These are phyloP conservation scores for Henicopernis longicauda DNA, from an alignment of 2,113 vertebrate species.

Conservation along the genomic window DNA sequence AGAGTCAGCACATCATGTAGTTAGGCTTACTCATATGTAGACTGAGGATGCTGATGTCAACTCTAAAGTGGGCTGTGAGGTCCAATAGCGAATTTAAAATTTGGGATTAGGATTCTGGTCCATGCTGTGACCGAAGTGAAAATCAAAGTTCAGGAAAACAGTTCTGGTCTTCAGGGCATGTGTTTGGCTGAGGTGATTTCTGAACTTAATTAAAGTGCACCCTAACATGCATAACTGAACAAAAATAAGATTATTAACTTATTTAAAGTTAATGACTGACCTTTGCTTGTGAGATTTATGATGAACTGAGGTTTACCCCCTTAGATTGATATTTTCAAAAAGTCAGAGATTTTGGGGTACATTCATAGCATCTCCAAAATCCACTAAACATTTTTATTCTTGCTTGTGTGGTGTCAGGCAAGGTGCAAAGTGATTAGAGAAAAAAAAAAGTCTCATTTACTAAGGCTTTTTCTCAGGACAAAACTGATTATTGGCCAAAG, in stretches of 20 bases:
- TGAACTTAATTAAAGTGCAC: not conserved
- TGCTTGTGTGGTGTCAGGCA: not conserved
- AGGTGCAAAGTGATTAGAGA: not conserved
- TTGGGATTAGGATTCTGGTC: not conserved
- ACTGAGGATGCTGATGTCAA: not conserved
- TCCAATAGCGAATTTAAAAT: not conserved
- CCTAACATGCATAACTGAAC: not conserved
- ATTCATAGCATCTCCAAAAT: not conserved
- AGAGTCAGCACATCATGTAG: not conserved
- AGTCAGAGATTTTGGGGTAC: not conserved
- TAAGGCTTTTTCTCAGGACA: not conserved
- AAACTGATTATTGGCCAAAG: not conserved
- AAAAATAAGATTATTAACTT: not conserved
- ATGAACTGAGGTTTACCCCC: not conserved
- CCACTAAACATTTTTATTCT: not conserved
- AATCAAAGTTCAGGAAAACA: not conserved
- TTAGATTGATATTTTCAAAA: not conserved
- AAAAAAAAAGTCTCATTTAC: not conserved
- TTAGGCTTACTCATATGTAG: not conserved
- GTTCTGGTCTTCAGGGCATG: not conserved
- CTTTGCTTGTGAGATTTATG: not conserved
- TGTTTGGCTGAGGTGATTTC: not conserved
- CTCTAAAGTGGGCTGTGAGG: not conserved
- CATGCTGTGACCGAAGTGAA: not conserved
- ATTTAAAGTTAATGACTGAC: not conserved